These are phyloP conservation scores for Amblyopsis rosae DNA, from an alignment of 2,113 vertebrate species.

Conservation along the genomic window DNA sequence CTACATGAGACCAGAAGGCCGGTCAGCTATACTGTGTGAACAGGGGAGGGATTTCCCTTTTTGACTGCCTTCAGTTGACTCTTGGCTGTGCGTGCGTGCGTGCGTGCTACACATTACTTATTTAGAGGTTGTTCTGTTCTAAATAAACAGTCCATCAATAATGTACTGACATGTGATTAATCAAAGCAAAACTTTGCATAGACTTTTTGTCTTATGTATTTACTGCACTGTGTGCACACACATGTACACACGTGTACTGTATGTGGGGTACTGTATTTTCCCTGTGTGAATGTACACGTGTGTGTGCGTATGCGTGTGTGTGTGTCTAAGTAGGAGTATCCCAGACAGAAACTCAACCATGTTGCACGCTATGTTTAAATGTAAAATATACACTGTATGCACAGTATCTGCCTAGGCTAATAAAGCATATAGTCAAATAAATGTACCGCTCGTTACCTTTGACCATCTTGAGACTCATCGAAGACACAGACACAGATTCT, in stretches of 20 bases:
- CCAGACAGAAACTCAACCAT: neutral
- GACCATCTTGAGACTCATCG: no score
- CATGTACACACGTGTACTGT: neutral
- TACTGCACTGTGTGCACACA: slow-evolving; percentile 3
- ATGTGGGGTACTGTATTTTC: neutral
- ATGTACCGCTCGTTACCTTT: no score
- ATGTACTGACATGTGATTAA: slow-evolving; percentile 55
- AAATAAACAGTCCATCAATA: slow-evolving; percentile 65
- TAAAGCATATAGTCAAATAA: no score
- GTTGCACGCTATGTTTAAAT: neutral
- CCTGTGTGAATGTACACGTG: no score
- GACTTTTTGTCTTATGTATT: slow-evolving; percentile 13
- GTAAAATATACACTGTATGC: no score
- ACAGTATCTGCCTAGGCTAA: no score
- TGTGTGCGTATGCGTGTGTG: neutral
- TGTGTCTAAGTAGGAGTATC: slow-evolving; percentile 12
- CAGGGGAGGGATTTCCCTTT: no score
- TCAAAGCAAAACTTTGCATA: slow-evolving; percentile 30
- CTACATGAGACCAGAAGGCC: no score
- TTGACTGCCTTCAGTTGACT: no score
- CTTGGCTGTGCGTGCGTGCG: neutral
- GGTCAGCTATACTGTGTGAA: no score
- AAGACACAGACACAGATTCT: no score
- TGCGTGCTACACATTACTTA: slow-evolving; percentile 24
- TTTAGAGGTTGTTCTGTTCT: slow-evolving; percentile 56